phyloP scores from a whole-genome alignment of 2,888 invertebrate genomes.

The Brachyptera putata region DNA sequence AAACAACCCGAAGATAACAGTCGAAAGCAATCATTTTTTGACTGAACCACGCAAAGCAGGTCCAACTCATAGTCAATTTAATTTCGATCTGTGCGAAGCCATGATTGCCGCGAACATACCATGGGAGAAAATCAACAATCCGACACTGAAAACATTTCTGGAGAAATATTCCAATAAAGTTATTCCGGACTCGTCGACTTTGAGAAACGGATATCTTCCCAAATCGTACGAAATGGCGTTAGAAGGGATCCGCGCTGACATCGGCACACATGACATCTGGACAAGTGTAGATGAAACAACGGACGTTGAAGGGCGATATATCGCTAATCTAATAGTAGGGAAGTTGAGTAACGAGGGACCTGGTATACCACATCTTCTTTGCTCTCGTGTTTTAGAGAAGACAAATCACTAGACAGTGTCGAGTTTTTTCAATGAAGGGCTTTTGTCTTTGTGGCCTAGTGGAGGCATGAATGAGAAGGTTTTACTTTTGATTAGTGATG shows the following conservation, averaged over 20 bases:
- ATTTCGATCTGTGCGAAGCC: not conserved
- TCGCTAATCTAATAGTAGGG: not conserved
- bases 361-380: not conserved
- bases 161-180: not conserved
- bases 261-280: not conserved
- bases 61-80: not conserved
- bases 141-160: not conserved
- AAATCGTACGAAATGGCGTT: not conserved
- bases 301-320: not conserved
- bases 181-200: not conserved
- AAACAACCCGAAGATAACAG: no score
- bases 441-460: constrained; percentile 3
- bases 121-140: not conserved
- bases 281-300: not conserved
- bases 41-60: no score
- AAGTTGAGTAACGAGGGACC: not conserved
- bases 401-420: not conserved
- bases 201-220: not conserved
- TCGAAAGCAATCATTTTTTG: no score
- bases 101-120: not conserved
- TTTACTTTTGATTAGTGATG: constrained; percentile 35
- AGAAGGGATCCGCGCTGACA: not conserved
- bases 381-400: not conserved
- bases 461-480: constrained; percentile 21
- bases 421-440: not conserved